Conservation (phyloP, 2,888 invertebrate genomes). For the Coenonympha glycerion region DNA sequence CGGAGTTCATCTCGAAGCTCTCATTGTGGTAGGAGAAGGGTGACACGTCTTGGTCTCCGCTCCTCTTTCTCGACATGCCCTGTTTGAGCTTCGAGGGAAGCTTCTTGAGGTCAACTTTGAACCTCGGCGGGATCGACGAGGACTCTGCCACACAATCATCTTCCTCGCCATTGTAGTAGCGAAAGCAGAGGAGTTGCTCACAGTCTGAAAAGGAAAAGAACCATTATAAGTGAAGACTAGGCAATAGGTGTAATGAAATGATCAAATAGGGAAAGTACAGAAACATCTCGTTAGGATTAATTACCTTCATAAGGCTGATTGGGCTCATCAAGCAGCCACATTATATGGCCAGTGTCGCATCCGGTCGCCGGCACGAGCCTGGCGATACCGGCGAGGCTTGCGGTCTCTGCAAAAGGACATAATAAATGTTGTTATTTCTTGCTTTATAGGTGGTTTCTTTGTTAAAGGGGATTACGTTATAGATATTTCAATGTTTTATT, state of each 20-base stretch:
- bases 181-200: slow-evolving; percentile 81
- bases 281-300: not conserved
- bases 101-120: slow-evolving; percentile 77
- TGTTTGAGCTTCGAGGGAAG: slow-evolving; percentile 74
- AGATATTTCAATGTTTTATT: no score
- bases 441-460: no score
- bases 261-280: not conserved
- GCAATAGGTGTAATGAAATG: no score
- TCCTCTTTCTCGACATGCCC: slow-evolving; percentile 67
- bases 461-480: no score
- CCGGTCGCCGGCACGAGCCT: slow-evolving; percentile 74
- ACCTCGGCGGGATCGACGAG: slow-evolving; percentile 58
- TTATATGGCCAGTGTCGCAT: slow-evolving; percentile 77
- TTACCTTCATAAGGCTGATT: slow-evolving; percentile 78
- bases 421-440: slow-evolving; percentile 15
- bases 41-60: slow-evolving; percentile 66
- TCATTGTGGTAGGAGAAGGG: slow-evolving; percentile 70
- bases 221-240: not conserved
- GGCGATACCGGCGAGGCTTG: slow-evolving; percentile 54
- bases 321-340: slow-evolving; percentile 83
- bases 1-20: slow-evolving; percentile 71
- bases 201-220: slow-evolving; percentile 72
- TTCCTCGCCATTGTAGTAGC: slow-evolving; percentile 80
- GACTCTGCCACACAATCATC: slow-evolving; percentile 80
- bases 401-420: slow-evolving; percentile 53